These are phyloP conservation scores for Parotocinclus haroldoi DNA, from an alignment of 2,797 vertebrate genomes.

Conservation along the genomic window DNA sequence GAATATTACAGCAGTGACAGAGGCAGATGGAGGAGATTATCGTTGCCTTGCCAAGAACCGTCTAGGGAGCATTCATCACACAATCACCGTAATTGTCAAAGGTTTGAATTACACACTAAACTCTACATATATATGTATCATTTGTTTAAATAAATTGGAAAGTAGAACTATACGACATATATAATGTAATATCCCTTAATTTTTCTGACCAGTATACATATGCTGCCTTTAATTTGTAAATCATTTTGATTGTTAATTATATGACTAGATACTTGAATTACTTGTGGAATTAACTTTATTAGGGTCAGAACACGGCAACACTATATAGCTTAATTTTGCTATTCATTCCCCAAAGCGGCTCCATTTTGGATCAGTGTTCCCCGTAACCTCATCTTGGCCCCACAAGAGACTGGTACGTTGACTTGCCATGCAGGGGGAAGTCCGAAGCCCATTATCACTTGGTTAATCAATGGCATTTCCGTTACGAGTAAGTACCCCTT, in stretches of 20 bases:
- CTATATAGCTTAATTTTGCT: neutral
- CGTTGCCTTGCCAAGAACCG: slow-evolving; percentile 83
- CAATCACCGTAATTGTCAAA: slow-evolving; percentile 89
- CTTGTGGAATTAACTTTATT: too few species aligned
- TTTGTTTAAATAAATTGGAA: too few species aligned
- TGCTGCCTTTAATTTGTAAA: too few species aligned
- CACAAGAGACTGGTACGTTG: slow-evolving; percentile 86
- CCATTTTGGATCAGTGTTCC: slow-evolving; percentile 93
- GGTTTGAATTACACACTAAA: slow-evolving; percentile 62
- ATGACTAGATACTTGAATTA: too few species aligned
- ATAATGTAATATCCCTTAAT: too few species aligned
- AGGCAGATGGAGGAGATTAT: slow-evolving; percentile 87
- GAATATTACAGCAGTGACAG: slow-evolving; percentile 82
- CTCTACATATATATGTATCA: too few species aligned
- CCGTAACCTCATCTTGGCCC: slow-evolving; percentile 88
- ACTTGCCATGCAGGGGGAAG: slow-evolving; percentile 85
- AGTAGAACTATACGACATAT: too few species aligned
- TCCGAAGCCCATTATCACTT: slow-evolving; percentile 85
- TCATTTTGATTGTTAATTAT: too few species aligned
- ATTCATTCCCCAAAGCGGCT: slow-evolving; percentile 70
- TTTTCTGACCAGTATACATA: too few species aligned
- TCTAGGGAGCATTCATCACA: slow-evolving; percentile 76
- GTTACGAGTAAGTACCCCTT: slow-evolving; percentile 80
- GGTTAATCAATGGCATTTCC: slow-evolving; percentile 87
- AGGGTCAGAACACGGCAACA: neutral